Conservation (phyloP, 2,113 vertebrate genomes). For the Melanostigma gelatinosum region DNA sequence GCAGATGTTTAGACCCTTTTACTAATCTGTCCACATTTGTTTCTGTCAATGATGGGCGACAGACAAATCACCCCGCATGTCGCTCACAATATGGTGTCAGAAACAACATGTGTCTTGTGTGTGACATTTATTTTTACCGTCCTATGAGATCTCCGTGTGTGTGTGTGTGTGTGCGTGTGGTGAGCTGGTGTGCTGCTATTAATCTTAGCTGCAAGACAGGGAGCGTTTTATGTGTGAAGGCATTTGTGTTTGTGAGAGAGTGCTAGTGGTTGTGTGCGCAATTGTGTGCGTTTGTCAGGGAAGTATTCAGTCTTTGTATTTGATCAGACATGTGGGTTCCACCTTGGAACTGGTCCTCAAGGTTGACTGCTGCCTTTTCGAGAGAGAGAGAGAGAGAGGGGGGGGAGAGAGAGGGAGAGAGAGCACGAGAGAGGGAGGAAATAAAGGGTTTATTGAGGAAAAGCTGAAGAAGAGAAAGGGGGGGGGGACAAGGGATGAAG, state of each 20-base stretch:
- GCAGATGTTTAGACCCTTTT: conserved; percentile 8
- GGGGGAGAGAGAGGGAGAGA: conserved; percentile 4
- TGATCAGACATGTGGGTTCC: conserved; percentile 34
- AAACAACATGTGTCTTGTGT: conserved; percentile 31
- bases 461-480: not conserved
- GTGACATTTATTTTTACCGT: conserved; percentile 19
- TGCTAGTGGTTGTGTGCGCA: not conserved
- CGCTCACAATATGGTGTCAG: conserved; percentile 19
- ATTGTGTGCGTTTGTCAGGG: not conserved
- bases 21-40: conserved; percentile 22
- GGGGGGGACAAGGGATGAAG: conserved; percentile 8
- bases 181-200: conserved; percentile 5
- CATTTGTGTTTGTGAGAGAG: conserved; percentile 8
- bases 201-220: not conserved
- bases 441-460: not conserved
- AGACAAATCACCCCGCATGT: conserved; percentile 13
- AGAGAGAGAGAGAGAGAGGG: conserved; percentile 16
- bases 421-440: conserved; percentile 9
- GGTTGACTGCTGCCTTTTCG: conserved; percentile 45
- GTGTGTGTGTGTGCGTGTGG: not conserved
- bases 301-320: conserved; percentile 32
- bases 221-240: not conserved
- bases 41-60: conserved; percentile 16
- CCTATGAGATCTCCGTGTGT: not conserved
- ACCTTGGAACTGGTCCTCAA: conserved; percentile 68